phyloP scores from a whole-genome alignment of 1,140 invertebrate species.

The Tachypleus tridentatus region DNA sequence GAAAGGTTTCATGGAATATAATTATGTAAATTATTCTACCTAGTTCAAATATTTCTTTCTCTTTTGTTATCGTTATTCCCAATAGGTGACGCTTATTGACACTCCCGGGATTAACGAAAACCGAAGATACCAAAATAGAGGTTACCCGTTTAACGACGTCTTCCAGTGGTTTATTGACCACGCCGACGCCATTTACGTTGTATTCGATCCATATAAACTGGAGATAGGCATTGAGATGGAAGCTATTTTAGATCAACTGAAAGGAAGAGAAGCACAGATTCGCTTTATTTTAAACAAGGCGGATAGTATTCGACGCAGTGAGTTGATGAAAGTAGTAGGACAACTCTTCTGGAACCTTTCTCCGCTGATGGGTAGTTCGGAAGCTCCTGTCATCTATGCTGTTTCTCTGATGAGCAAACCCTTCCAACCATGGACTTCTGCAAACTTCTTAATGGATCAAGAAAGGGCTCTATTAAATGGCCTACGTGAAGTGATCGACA shows the following conservation, averaged over 20 bases:
- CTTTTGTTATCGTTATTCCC: constrained; percentile 11
- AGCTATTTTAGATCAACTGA: constrained; percentile 23
- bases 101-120: constrained; percentile 92
- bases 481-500: constrained; percentile 44
- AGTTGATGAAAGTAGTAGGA: constrained; percentile 68
- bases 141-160: constrained; percentile 89
- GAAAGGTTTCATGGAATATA: background rate
- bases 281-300: constrained; percentile 90
- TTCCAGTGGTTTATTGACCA: constrained; percentile 90
- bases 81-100: constrained; percentile 86
- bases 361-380: constrained; percentile 79
- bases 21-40: background rate
- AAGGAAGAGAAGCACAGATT: constrained; percentile 68
- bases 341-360: constrained; percentile 87
- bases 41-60: background rate
- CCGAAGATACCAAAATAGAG: constrained; percentile 76
- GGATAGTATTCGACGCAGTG: constrained; percentile 81
- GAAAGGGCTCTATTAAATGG: constrained; percentile 77
- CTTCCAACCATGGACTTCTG: constrained; percentile 14
- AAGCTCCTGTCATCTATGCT: constrained; percentile 81
- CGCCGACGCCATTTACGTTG: constrained; percentile 85
- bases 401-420: constrained; percentile 80
- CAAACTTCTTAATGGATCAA: constrained; percentile 49
- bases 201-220: constrained; percentile 88
- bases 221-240: constrained; percentile 90